Evolutionary conservation across 2,113 vertebrate species (phyloP).

Genomic region (Dicentrarchus labrax): DNA sequence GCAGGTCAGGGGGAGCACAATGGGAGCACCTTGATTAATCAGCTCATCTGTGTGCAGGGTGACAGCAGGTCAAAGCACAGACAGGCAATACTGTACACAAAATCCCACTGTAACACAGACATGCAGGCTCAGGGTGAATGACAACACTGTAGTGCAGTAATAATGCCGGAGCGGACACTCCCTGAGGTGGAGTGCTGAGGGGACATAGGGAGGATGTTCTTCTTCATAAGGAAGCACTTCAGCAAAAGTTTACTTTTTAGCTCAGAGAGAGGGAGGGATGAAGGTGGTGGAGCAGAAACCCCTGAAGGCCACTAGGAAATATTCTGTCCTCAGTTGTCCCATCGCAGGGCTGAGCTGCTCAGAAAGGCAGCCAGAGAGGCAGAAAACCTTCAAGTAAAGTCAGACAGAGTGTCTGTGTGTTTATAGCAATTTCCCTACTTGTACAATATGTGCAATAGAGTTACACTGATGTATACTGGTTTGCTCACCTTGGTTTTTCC

Average conservation of each 20-base stretch:
- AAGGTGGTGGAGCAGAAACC: constrained; percentile 27
- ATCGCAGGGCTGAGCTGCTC: constrained; percentile 2
- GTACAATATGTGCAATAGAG: neutral
- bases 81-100: neutral
- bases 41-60: constrained; percentile 52
- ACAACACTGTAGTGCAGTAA: constrained; percentile 37
- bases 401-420: constrained; percentile 25
- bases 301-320: constrained; percentile 33
- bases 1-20: constrained; percentile 9
- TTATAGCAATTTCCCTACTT: neutral
- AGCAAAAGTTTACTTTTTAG: constrained; percentile 51
- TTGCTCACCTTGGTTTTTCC: neutral
- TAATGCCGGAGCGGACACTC: constrained; percentile 34
- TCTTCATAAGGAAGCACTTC: constrained; percentile 35
- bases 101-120: constrained; percentile 11
- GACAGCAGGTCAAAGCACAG: constrained; percentile 19
- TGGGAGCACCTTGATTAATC: constrained; percentile 52
- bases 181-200: constrained; percentile 21
- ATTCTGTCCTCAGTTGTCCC: constrained; percentile 39
- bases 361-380: constrained; percentile 29
- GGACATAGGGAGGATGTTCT: constrained; percentile 29
- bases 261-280: constrained; percentile 21
- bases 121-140: constrained; percentile 30
- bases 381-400: constrained; percentile 48
- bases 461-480: neutral